Conservation (phyloP, 2,888 invertebrate species). For the Sympetrum striolatum region DNA sequence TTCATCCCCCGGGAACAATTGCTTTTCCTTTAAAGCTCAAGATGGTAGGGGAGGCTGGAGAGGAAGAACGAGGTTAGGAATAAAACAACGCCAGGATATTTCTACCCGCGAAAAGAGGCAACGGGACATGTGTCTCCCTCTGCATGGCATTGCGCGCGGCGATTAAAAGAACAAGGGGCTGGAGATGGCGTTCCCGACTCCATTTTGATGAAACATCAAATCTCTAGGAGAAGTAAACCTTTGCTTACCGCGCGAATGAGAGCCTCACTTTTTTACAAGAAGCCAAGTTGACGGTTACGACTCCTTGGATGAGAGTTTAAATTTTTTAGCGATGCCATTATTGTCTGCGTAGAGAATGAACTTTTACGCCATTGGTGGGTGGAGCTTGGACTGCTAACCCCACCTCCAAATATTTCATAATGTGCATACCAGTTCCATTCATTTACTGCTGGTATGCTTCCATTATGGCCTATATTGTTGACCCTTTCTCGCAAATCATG, state of each 20-base stretch:
- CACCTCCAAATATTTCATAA: no score
- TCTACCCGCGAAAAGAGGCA: neutral
- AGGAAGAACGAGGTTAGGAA: neutral
- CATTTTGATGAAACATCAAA: neutral
- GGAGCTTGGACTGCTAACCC: no score
- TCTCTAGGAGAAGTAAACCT: neutral
- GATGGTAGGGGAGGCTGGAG: neutral
- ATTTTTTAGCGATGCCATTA: neutral
- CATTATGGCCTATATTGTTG: no score
- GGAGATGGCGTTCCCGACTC: neutral
- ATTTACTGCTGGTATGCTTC: no score
- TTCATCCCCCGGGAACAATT: neutral
- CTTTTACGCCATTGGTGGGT: no score
- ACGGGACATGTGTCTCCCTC: neutral
- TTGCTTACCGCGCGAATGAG: neutral
- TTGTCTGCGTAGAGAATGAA: no score
- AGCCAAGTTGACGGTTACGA: neutral
- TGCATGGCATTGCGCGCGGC: neutral
- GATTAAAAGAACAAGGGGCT: slow-evolving; percentile 29
- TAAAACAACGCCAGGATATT: neutral
- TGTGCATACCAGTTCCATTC: no score
- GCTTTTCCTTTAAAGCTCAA: neutral
- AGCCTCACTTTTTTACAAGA: neutral
- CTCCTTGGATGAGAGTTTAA: neutral
- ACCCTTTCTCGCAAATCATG: no score